Evolutionary conservation across 2,888 invertebrate genomes (phyloP), one percentile per base, ranked within the genome.

Genomic region (Phyto melanocephala): DNA sequence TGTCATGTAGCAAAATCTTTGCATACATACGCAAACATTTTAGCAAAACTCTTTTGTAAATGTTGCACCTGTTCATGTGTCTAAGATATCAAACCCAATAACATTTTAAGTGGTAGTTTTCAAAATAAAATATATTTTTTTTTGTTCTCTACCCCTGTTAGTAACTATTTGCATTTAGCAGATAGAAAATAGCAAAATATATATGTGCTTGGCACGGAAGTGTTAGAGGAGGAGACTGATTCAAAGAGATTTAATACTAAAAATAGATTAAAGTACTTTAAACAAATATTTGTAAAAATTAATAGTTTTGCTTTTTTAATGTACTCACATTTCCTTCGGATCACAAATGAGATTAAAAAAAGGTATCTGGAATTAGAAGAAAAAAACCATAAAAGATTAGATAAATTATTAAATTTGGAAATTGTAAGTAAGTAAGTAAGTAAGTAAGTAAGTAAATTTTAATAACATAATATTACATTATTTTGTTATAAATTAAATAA

Each of bases 31-130:
- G 71, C 24, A 33, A 58, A 50, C 40, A 40, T 45, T 22, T 0
- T n/a, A n/a, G n/a, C n/a, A n/a, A n/a, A n/a, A n/a, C n/a, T n/a
- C n/a, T 58, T 52, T 54, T 33, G 22, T 35, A 58, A 76, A 52
- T 63, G 70, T 79, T 81, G 80, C 84, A 84, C 85, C 84, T 85
- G 85, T 78, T 84, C 75, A 63, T 45, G 75, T 84, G 85, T 84
- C 84, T 74, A 71, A 79, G 67, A 63, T 71, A 80, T 84, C 84
- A 85, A n/a, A 85, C 70, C 82, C 63, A 58, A 70, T 74, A 78
- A 75, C 58, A 79, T 82, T 78, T 80, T 58, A 68, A 75, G 54
- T 56, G 56, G 33, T 60, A 60, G 50, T 50, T 60, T 67, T 33
- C 11, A 40, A 60, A 68, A 15, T 20, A 45, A 56, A 56, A 22